These are phyloP conservation scores for Meiosimyza decipiens DNA, from an alignment of 2,888 invertebrate genomes.

Conservation along the genomic window DNA sequence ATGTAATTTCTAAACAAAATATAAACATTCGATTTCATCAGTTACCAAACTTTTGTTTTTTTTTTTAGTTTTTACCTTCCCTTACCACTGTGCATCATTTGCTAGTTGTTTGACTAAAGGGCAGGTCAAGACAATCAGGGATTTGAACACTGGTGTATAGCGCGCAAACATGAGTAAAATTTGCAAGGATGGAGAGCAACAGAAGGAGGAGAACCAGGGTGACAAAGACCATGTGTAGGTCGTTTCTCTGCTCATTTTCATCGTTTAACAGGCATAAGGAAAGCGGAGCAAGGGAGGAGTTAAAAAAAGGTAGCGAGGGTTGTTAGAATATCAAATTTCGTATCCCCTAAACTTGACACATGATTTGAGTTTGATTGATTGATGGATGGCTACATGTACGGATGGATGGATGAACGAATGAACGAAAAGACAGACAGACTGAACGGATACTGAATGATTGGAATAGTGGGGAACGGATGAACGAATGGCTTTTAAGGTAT, in stretches of 20 bases:
- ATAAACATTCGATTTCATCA: too few species aligned
- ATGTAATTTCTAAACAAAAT: too few species aligned
- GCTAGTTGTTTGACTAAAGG: slow-evolving; percentile 25
- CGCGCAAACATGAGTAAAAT: background rate
- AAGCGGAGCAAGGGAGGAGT: background rate
- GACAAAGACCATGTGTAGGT: too few species aligned
- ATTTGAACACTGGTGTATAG: slow-evolving; percentile 10
- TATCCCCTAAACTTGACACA: slow-evolving; percentile 34
- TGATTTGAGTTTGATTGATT: slow-evolving; percentile 42
- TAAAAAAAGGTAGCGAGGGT: background rate
- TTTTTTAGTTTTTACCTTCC: background rate
- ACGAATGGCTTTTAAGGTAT: background rate
- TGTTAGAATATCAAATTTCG: slow-evolving; percentile 31
- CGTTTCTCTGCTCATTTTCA: too few species aligned
- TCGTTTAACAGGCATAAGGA: background rate
- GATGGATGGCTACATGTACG: slow-evolving; percentile 28
- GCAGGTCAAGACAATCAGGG: slow-evolving; percentile 32
- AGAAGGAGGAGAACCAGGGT: too few species aligned
- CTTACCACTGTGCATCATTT: background rate
- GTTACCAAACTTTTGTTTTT: background rate
- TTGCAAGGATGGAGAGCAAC: too few species aligned
- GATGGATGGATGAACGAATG: background rate
- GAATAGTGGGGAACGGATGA: background rate
- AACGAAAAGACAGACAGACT: too few species aligned
- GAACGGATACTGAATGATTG: background rate